Conservation (phyloP, 1,140 invertebrate genomes). For the Nebria ingens region DNA sequence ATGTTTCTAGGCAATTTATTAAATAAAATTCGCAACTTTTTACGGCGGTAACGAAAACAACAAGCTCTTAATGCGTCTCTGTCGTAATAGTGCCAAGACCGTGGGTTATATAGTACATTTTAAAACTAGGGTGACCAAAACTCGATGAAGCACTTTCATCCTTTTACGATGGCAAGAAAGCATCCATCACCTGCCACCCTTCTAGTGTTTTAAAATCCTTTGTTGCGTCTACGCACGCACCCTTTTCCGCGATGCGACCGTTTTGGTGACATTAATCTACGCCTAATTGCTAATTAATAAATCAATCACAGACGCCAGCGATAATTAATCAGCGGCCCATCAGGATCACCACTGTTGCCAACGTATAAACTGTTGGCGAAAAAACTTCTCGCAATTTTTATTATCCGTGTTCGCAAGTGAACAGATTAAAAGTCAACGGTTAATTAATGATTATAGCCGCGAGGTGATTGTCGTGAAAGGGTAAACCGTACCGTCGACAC, state of each 20-base stretch:
- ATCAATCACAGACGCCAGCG: constrained; percentile 11
- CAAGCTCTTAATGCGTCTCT: too few species aligned
- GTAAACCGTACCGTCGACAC: too few species aligned
- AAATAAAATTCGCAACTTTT: too few species aligned
- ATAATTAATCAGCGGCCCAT: constrained; percentile 8
- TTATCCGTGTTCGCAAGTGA: not conserved
- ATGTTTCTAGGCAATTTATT: too few species aligned
- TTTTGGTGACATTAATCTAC: not conserved
- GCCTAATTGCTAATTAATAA: constrained; percentile 13
- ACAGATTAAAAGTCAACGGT: not conserved
- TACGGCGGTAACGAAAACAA: too few species aligned
- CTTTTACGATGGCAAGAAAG: not conserved
- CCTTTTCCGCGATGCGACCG: constrained; percentile 1
- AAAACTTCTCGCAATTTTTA: constrained; percentile 7
- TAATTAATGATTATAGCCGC: not conserved
- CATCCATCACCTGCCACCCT: not conserved
- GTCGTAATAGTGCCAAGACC: too few species aligned
- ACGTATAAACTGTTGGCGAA: not conserved
- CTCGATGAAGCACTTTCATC: not conserved
- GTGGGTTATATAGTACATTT: too few species aligned
- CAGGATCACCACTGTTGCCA: not conserved
- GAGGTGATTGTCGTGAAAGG: constrained; percentile 4
- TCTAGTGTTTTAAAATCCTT: not conserved
- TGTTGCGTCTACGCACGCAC: not conserved
- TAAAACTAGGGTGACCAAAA: not conserved